These are phyloP conservation scores for Pseudoips prasinana DNA, from an alignment of 2,888 invertebrate species.

Conservation along the genomic window DNA sequence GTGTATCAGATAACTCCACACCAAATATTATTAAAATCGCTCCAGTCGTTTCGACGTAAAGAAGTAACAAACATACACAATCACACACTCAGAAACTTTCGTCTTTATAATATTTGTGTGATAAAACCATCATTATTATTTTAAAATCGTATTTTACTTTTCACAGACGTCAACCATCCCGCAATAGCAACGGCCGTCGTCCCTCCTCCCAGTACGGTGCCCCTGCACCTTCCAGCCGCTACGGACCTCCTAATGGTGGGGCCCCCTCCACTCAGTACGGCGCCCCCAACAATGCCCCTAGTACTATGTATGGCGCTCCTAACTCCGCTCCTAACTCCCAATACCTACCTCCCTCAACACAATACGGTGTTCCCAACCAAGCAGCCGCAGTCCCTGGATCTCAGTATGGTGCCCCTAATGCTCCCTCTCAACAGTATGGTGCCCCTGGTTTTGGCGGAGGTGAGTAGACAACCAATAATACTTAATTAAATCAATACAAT, in stretches of 20 bases:
- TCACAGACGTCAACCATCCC: slow-evolving; percentile 53
- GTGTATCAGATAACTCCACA: too few species aligned
- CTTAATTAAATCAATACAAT: too few species aligned
- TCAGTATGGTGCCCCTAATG: slow-evolving; percentile 7
- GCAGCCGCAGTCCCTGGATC: neutral
- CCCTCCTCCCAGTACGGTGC: slow-evolving; percentile 44
- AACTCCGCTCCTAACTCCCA: neutral
- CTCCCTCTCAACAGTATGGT: slow-evolving; percentile 49
- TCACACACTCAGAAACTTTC: too few species aligned
- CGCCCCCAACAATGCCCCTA: slow-evolving; percentile 29
- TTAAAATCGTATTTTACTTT: neutral
- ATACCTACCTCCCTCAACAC: slow-evolving; percentile 11
- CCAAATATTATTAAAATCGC: too few species aligned
- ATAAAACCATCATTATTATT: too few species aligned
- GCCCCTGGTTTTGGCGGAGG: slow-evolving; percentile 45
- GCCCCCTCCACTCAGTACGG: slow-evolving; percentile 23
- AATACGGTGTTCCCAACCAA: slow-evolving; percentile 1
- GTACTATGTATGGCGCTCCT: slow-evolving; percentile 32
- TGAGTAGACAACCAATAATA: slow-evolving; percentile 3
- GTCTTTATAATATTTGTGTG: too few species aligned
- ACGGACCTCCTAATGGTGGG: slow-evolving; percentile 32
- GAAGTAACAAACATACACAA: too few species aligned
- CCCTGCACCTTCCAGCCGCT: slow-evolving; percentile 40
- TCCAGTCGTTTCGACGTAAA: too few species aligned
- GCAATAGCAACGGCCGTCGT: slow-evolving; percentile 14